These are phyloP conservation scores for Andricus grossulariae DNA, from an alignment of 1,140 invertebrate genomes.

Conservation along the genomic window DNA sequence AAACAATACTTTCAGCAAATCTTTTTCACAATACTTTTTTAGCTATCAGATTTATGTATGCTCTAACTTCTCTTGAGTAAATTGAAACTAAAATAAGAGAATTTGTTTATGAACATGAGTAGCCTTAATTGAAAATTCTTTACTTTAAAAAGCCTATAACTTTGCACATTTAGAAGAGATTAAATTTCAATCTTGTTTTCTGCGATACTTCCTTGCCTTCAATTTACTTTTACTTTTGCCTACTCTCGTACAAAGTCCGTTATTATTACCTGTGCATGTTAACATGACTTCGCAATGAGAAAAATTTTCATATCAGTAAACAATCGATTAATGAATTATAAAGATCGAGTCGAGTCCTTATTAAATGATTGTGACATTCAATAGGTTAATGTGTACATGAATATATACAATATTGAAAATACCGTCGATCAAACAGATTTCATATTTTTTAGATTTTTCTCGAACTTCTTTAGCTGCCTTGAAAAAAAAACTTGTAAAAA, in stretches of 20 bases:
- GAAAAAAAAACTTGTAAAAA: background rate
- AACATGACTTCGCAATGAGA: conserved; percentile 22
- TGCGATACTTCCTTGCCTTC: background rate
- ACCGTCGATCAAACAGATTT: no score
- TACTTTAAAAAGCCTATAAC: no score
- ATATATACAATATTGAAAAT: no score
- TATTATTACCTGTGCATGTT: background rate
- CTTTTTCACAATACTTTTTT: no score
- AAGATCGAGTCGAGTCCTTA: no score
- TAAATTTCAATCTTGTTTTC: background rate
- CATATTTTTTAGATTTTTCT: no score
- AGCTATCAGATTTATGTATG: no score
- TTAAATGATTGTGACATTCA: no score
- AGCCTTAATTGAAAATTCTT: background rate
- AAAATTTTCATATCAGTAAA: conserved; percentile 38
- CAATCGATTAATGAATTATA: background rate
- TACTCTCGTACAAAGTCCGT: background rate
- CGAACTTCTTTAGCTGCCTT: background rate
- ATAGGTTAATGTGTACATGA: no score
- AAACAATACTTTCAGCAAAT: no score
- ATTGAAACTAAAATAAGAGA: no score
- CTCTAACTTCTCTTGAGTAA: no score
- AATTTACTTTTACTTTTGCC: conserved; percentile 21
- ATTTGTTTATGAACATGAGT: background rate
- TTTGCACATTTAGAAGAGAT: background rate